phyloP scores from a whole-genome alignment of 2,888 invertebrate species.

The Sphaeridia pumilis region DNA sequence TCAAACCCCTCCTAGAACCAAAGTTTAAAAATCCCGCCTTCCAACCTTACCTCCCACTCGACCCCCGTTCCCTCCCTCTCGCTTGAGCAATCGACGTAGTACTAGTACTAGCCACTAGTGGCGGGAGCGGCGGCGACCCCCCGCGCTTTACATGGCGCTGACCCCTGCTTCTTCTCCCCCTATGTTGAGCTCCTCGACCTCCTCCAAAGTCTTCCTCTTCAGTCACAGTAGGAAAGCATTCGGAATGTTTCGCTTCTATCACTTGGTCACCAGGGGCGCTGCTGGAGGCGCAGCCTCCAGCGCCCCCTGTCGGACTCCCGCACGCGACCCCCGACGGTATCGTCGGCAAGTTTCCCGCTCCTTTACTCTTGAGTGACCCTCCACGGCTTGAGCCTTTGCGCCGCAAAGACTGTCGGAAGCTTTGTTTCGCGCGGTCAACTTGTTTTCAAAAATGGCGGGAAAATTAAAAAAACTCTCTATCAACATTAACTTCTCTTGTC shows the following conservation, averaged over 20 bases:
- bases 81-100: neutral
- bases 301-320: neutral
- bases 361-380: neutral
- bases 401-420: conserved; percentile 37
- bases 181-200: neutral
- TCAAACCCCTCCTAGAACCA: neutral
- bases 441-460: no score
- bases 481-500: no score
- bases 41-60: neutral
- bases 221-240: neutral
- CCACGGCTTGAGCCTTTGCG: conserved; percentile 16
- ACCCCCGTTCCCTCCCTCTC: neutral
- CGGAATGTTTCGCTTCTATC: conserved; percentile 14
- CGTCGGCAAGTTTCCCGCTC: conserved; percentile 10
- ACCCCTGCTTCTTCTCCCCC: neutral
- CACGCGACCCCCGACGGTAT: conserved; percentile 1
- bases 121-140: neutral
- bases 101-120: neutral
- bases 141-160: neutral
- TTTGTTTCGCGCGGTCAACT: conserved; percentile 52
- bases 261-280: neutral
- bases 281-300: neutral
- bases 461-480: neutral
- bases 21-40: neutral
- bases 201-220: neutral